These are phyloP conservation scores for Ostrea edulis DNA, from an alignment of 1,140 invertebrate species.

Conservation along the genomic window DNA sequence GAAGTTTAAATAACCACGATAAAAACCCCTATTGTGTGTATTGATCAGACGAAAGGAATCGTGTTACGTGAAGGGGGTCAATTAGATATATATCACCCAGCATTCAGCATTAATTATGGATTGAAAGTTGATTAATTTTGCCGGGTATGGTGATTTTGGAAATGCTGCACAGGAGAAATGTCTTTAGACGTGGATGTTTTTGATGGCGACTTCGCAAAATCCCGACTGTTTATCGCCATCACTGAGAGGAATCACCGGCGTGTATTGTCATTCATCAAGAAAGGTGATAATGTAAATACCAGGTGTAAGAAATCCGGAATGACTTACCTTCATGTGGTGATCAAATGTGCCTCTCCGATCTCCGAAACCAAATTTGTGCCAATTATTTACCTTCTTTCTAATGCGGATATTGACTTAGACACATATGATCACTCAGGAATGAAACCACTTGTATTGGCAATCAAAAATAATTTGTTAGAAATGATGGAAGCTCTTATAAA, in stretches of 20 bases:
- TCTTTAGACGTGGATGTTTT: background rate
- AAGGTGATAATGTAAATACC: constrained; percentile 57
- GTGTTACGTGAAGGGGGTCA: background rate
- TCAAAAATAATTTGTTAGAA: constrained; percentile 65
- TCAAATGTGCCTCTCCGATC: constrained; percentile 58
- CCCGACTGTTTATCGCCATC: constrained; percentile 55
- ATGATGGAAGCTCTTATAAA: constrained; percentile 69
- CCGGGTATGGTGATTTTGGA: background rate
- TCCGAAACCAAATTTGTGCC: constrained; percentile 69
- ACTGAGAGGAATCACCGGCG: constrained; percentile 46
- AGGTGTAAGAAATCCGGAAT: constrained; percentile 61
- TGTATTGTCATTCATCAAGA: constrained; percentile 55
- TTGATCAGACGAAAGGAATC: background rate
- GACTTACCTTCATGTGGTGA: constrained; percentile 69
- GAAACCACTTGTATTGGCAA: constrained; percentile 69
- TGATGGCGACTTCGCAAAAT: constrained; percentile 43
- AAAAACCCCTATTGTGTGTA: background rate
- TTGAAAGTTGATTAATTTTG: background rate
- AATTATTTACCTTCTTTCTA: constrained; percentile 75
- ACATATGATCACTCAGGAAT: constrained; percentile 59
- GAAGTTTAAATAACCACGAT: constrained; percentile 20
- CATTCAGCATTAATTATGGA: constrained; percentile 8
- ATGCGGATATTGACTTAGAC: constrained; percentile 72
- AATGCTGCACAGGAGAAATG: background rate
- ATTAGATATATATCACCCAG: constrained; percentile 6